Base-by-base conservation (phyloP, 1,140 invertebrate species). In the Saxidomus purpurata region DNA sequence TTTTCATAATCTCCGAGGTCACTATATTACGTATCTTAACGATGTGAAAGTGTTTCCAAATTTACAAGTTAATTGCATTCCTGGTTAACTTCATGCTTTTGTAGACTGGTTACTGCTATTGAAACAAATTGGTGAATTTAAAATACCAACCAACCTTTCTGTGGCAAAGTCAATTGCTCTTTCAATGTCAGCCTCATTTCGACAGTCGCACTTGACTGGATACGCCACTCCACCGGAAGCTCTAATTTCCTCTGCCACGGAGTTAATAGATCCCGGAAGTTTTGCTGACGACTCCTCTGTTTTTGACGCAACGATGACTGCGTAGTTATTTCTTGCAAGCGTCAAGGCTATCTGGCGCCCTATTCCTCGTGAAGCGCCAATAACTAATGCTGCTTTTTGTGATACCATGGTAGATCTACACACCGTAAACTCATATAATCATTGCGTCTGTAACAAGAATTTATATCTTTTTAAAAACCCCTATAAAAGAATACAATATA, bases 291-390 rank as follows among this genome's bases (percentile, higher is more conserved):
- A 84, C 19, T 90, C 87, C 22, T 74, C 82, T 1, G 93, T 94
- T 55, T 94, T 94, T n/a, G 93, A 83, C 47, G 93, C 92, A 15
- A 94, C 92, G 43, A 92, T 92, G 13, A 94, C 93, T 59, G 88
- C 69, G 59, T 93, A 94, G 28, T 90, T 89, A 90, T 94, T 93
- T 52, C 83, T 87, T 28, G 93, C 61, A 47, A 94, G 81, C 25
- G 91, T 92, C 17, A 93, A 28, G 8, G 92, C 91, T 9, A 94
- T 93, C 52, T 93, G 92, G 13, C 90, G 88, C 15, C 93, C 93
- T 38, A 94, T 94, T 8, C 93, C 93, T 17, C 93, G 81, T 40
- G 93, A 92, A 3, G 93, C 93, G 9, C 93, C 93, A 69, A 94
- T 92, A 22, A 94, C 90, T 2, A 94, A 43, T 0, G 93, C 92